A percentile compares a stretch with the other conserved stretches of the same genome.
Evolutionary conservation across 1,140 invertebrate species (phyloP).

Genomic region (Eciton burchellii): DNA sequence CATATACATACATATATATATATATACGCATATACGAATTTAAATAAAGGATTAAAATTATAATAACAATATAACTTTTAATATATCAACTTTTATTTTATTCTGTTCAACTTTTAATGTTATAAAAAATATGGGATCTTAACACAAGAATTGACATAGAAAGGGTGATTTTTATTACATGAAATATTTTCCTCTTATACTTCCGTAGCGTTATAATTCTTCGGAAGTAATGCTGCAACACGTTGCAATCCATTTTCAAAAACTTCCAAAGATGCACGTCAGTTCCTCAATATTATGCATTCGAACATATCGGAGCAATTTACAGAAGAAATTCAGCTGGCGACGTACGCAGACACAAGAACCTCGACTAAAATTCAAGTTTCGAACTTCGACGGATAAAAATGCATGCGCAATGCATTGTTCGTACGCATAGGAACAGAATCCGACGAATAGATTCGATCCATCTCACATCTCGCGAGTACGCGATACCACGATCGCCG

Average conservation of each 20-base stretch:
- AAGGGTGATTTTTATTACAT: too few relatives aligned
- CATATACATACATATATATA: too few relatives aligned
- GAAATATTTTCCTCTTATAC: too few relatives aligned
- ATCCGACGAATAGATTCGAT: background rate
- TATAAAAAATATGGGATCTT: too few relatives aligned
- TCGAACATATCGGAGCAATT: background rate
- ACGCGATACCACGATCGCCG: conserved; percentile 18
- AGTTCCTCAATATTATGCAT: background rate
- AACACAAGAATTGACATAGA: too few relatives aligned
- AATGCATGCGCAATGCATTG: background rate
- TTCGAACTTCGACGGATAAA: background rate
- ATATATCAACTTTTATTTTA: too few relatives aligned
- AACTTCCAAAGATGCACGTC: background rate
- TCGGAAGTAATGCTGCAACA: background rate
- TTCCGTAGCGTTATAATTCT: background rate
- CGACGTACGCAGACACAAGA: background rate
- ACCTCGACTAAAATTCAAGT: background rate
- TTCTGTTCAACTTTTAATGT: too few relatives aligned
- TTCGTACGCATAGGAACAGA: background rate
- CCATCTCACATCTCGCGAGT: background rate
- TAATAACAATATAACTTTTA: background rate
- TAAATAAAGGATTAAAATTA: conserved; percentile 6
- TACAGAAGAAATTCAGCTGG: background rate
- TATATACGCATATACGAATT: too few relatives aligned
- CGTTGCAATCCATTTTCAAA: background rate